phyloP scores from a whole-genome alignment of 2,888 invertebrate species.

The Parnassius smintheus region DNA sequence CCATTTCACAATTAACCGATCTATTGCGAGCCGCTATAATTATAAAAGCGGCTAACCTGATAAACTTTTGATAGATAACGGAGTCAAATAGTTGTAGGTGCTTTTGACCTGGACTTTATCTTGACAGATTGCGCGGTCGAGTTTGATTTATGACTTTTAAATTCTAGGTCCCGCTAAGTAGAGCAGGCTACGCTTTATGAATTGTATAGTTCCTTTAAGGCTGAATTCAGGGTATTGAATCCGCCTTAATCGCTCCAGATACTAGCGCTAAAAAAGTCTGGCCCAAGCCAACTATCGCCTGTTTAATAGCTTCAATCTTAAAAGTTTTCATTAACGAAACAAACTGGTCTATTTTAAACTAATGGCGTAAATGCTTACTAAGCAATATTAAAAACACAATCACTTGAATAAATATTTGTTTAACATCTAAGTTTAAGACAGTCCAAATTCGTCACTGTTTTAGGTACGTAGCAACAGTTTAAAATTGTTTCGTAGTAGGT shows the following conservation, averaged over 20 bases:
- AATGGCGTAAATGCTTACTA: slow-evolving; percentile 23
- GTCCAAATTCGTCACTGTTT: slow-evolving; percentile 4
- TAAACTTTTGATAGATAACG: slow-evolving; percentile 47
- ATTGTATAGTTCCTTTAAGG: slow-evolving; percentile 59
- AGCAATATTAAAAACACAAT: slow-evolving; percentile 25
- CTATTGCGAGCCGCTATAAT: slow-evolving; percentile 25
- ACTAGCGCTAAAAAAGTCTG: slow-evolving; percentile 38
- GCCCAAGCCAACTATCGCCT: slow-evolving; percentile 26
- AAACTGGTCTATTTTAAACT: slow-evolving; percentile 23
- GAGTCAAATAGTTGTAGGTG: slow-evolving; percentile 41
- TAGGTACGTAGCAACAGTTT: slow-evolving; percentile 16
- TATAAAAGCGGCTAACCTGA: slow-evolving; percentile 36
- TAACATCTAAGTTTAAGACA: slow-evolving; percentile 17
- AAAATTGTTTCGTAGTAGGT: neutral
- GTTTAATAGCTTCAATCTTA: slow-evolving; percentile 30
- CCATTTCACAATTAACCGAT: slow-evolving; percentile 29
- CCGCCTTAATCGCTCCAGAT: slow-evolving; percentile 67
- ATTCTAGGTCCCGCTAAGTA: slow-evolving; percentile 47
- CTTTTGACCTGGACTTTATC: slow-evolving; percentile 58
- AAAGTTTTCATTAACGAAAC: slow-evolving; percentile 21
- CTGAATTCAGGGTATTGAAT: slow-evolving; percentile 65
- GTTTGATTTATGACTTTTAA: slow-evolving; percentile 48
- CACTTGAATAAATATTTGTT: slow-evolving; percentile 27
- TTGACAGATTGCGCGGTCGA: slow-evolving; percentile 47
- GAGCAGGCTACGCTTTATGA: slow-evolving; percentile 50